Evolutionary conservation across 2,113 vertebrate species (phyloP), one percentile per base, ranked within the genome.

Genomic region (Platycercus adscitus): DNA sequence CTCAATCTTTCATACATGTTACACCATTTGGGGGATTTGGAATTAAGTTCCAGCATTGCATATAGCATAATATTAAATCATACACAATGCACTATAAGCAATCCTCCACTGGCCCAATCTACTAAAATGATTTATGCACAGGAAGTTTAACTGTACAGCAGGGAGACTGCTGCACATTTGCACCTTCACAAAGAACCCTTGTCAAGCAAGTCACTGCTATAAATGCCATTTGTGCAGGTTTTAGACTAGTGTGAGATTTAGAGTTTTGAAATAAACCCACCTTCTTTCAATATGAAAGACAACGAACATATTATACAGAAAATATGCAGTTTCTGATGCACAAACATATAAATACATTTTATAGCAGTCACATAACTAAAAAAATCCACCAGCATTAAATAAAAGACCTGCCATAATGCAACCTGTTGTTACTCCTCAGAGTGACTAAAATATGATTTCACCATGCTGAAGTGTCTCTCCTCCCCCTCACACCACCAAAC

Each of bases 321-420:
- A 95, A 78, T 63, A 90, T 26, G 58, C 35, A 23, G 90, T 92
- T 96, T 94, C 95, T 85, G 93, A 92, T 92, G 82, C 94, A 90
- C 91, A 96, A 91, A 86, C 76, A 95, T 96, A 97, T 97, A 97
- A 96, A 97, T 96, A 96, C 77, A 89, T 88, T 97, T 97, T 96
- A 96, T 91, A 66, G 93, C 84, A 93, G 81, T 88, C 86, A 94
- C 90, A 80, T 70, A 92, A 77, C 41, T 85, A 86, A 93, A 86
- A 73, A 91, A 85, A 63, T 46, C 58, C 0, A 0, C 29, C n/a
- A 79, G 93, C 87, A 90, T 91, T 95, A 97, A 96, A 97, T 96
- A 95, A 96, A 92, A 96, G 86, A 55, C 43, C 69, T 95, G 95
- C 84, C 93, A 93, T 69, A 97, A 92, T 31, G 50, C 94, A 96